Base-by-base conservation (phyloP, 2,797 vertebrate species). In the Paedocypris micromegethes region DNA sequence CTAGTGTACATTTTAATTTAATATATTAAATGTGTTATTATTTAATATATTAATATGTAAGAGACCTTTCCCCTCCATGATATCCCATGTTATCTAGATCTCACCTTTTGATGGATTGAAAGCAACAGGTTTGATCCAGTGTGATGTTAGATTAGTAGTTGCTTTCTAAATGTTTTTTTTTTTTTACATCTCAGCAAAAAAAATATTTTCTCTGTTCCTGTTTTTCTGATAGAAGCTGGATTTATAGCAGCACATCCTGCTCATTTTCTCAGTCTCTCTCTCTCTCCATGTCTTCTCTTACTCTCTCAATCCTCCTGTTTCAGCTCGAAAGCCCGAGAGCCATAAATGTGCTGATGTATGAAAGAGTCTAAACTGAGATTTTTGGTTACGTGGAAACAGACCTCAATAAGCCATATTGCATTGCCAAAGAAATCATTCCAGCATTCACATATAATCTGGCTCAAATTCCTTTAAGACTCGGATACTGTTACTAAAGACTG, bases 231-330 rank as follows among this genome's bases (percentile, higher is more conserved):
- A 81, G 75, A 72, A 66, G 53, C 79, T 73, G 75, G 78, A 83
- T 84, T 85, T 81, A 84, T 83, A 80, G 75, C 63, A 9, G 39
- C 65, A 81, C 80, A 86, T 71, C 53, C 64, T 70, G 82, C 78
- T 80, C 66, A 58, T 46, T 68, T 72, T 74, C 54, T 75, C 74
- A 48, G 57, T 53, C 37, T 43, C 63, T 68, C 37, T 68, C 75
- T 70, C 54, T 62, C 55, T 59, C 44, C 51, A 58, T 62, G 40
- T 73, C 52, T 64, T 69, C 43, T 68, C 48, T 67, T 5, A 63
- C 55, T 46, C 57, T 63, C 48, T 70, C 67, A 52, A 46, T 77
- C 44, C 44, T 52, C 51, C n/a, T 44, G 42, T 76, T 81, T 73
- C 77, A 82, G 49, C 63, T 37, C 44, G 43, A 46, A 70, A 42